These are phyloP conservation scores for Microcebus murinus DNA, from an alignment of 2,113 vertebrate species.

Conservation along the genomic window DNA sequence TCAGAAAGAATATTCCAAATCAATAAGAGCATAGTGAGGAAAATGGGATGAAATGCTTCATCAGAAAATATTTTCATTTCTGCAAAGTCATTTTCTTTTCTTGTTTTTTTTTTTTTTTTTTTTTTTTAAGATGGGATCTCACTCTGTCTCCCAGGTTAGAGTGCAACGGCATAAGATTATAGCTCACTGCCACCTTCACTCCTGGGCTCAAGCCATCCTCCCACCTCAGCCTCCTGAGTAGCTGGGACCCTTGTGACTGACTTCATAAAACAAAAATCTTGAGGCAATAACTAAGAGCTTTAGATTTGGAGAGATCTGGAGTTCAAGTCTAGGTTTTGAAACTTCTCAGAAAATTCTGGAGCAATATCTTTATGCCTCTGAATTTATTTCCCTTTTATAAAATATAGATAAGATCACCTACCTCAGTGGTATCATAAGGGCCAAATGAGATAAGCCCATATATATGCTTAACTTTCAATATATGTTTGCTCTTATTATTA, in stretches of 20 bases:
- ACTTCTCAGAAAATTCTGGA: background rate
- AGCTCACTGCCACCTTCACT: too few relatives aligned
- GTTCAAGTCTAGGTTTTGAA: constrained; percentile 7
- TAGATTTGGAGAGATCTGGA: background rate
- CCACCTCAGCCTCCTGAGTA: too few relatives aligned
- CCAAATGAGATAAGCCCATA: background rate
- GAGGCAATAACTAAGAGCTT: background rate
- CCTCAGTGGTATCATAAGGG: background rate
- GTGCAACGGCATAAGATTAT: too few relatives aligned
- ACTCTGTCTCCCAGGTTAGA: too few relatives aligned
- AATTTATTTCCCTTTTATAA: constrained; percentile 24
- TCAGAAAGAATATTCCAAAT: constrained; percentile 24
- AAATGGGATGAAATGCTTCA: background rate
- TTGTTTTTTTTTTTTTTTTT: too few relatives aligned
- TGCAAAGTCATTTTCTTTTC: background rate
- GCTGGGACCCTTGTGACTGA: too few relatives aligned
- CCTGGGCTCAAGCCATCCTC: too few relatives aligned
- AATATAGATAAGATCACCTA: background rate
- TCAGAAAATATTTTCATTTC: constrained; percentile 41
- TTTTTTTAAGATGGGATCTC: too few relatives aligned
- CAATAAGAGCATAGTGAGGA: background rate
- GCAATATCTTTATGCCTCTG: background rate
- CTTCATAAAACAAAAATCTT: background rate
- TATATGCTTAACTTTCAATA: constrained; percentile 18
- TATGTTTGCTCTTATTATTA: background rate